Evolutionary conservation across 2,888 invertebrate species (phyloP).

Genomic region (Plutella xylostella): DNA sequence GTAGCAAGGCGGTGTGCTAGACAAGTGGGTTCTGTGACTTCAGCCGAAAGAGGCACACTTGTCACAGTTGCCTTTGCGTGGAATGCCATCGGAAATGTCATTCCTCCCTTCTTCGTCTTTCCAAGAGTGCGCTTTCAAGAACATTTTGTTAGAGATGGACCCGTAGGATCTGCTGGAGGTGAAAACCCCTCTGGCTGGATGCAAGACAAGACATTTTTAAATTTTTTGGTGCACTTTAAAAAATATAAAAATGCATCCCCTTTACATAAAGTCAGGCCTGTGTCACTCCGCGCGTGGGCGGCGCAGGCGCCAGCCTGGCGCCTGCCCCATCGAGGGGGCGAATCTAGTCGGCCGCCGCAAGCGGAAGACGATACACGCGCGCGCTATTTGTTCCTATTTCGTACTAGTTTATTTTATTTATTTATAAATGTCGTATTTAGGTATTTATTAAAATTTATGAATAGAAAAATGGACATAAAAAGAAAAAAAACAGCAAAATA

Average conservation of each 20-base stretch:
- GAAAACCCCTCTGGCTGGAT: conserved; percentile 15
- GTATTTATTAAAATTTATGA: too few relatives aligned
- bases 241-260: background rate
- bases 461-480: too few relatives aligned
- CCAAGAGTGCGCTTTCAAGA: conserved; percentile 20
- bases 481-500: too few relatives aligned
- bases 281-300: too few relatives aligned
- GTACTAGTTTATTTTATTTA: too few relatives aligned
- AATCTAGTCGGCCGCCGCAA: too few relatives aligned
- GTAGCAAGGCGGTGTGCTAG: conserved; percentile 6
- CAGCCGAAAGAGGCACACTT: conserved; percentile 9
- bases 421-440: too few relatives aligned
- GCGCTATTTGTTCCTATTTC: too few relatives aligned
- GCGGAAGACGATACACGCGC: too few relatives aligned
- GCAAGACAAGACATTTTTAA: conserved; percentile 20
- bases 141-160: conserved; percentile 22
- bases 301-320: too few relatives aligned
- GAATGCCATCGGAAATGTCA: conserved; percentile 24
- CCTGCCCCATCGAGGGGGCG: too few relatives aligned
- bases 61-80: conserved; percentile 8
- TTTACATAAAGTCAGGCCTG: background rate
- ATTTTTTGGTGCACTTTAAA: background rate
- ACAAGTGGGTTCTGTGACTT: conserved; percentile 8
- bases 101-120: conserved; percentile 27
- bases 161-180: conserved; percentile 18